Evolutionary conservation across 2,113 vertebrate species (phyloP), one percentile per base, ranked within the genome.

Genomic region (Mesembrinibis cayennensis): DNA sequence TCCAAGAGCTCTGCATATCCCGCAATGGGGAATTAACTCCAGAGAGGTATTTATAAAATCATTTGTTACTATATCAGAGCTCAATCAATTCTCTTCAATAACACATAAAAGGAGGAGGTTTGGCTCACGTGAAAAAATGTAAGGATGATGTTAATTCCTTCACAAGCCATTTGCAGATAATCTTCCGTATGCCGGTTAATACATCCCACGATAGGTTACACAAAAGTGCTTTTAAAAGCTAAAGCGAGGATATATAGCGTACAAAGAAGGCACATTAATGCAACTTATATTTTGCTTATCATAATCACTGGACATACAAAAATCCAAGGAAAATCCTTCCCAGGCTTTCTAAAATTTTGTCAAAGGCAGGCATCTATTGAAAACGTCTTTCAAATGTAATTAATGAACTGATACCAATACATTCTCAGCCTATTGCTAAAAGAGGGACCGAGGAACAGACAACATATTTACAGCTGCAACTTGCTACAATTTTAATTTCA

Each of bases 401-500:
- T 91, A 95, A 95, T 81, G 63, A 80, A 86, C 56, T 50, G 72
- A 58, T 44, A 67, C 53, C 34, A 77, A 91, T 76, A 72, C 44
- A 50, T 93, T 63, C 52, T 65, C 93, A 92, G 49, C 30, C 20
- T 65, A 17, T 19, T 78, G 70, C 53, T 59, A 38, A 34, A 94
- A 89, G 55, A 59, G n/a, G 40, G 73, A 49, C 32, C 1, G 19
- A 94, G 81, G 47, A 90, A 89, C 0, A 34, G 90, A 76, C 93
- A 89, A 83, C 19, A 14, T 91, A 95, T 97, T 96, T 97, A 93
- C 82, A 85, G 82, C 62, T 84, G 94, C 93, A 95, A 88, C 94
- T 92, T 70, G 76, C 80, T 81, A 87, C 82, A 95, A 93, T 98
- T 98, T 96, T 97, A 96, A 97, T 98, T 98, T 96, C 91, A 93